Conservation (phyloP, 2,113 vertebrate species). For the Pycnonotus jocosus region DNA sequence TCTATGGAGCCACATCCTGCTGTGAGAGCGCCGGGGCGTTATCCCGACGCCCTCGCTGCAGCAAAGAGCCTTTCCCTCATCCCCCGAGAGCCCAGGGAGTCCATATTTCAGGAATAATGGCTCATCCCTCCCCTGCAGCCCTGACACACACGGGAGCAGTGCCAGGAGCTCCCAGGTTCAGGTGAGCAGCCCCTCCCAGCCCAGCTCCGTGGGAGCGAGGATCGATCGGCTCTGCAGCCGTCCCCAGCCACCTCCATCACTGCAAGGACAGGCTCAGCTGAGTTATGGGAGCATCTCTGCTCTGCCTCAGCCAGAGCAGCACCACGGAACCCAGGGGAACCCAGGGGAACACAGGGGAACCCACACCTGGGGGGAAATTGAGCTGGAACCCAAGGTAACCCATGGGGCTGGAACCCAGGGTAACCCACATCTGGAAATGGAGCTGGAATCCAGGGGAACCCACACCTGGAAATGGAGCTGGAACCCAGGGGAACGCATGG, state of each 20-base stretch:
- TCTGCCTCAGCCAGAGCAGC: background rate
- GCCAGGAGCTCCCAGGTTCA: conserved; percentile 27
- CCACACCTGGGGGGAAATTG: background rate
- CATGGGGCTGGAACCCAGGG: too few relatives aligned
- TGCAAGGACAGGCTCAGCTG: conserved; percentile 54
- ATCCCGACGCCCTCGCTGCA: background rate
- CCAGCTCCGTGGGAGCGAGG: background rate
- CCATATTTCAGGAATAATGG: conserved; percentile 44
- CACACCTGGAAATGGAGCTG: too few relatives aligned
- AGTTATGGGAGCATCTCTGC: conserved; percentile 19
- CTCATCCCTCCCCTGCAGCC: conserved; percentile 47
- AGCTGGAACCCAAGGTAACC: too few relatives aligned
- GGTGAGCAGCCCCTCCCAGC: conserved; percentile 33
- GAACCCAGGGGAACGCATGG: too few relatives aligned
- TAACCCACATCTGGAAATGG: too few relatives aligned
- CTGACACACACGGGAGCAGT: conserved; percentile 42
- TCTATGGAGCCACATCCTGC: background rate
- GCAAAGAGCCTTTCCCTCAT: conserved; percentile 38
- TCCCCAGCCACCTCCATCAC: conserved; percentile 48
- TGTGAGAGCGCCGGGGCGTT: background rate
- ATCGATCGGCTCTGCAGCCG: conserved; percentile 59
- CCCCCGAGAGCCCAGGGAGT: conserved; percentile 31
- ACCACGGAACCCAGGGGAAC: background rate
- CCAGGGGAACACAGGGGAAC: conserved; percentile 44
- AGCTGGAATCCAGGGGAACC: too few relatives aligned